Percentiles rank a stretch among this genome's conserved stretches.
Evolutionary conservation across 2,113 vertebrate genomes (phyloP).

Genomic region (Haplotaxodon microlepis): DNA sequence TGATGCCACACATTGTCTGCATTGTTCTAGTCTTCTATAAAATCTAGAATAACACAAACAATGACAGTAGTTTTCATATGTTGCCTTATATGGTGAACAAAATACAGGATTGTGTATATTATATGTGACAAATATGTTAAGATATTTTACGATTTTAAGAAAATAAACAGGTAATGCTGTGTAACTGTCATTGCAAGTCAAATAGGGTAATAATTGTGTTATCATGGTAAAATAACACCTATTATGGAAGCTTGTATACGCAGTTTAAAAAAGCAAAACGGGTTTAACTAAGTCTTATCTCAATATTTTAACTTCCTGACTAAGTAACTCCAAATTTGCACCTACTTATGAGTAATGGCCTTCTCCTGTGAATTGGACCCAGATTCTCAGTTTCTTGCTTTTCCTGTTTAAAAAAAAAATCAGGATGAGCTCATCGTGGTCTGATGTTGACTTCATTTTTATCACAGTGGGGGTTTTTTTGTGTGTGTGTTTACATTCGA

Average conservation of each 20-base stretch:
- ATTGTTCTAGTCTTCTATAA: neutral
- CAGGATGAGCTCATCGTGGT: neutral
- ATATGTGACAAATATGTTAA: neutral
- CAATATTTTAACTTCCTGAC: neutral
- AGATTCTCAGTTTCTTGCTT: neutral
- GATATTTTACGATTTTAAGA: neutral
- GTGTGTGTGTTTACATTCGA: fast-evolving
- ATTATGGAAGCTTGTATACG: neutral
- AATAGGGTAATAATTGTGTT: neutral
- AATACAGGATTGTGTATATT: neutral
- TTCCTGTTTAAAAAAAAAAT: neutral
- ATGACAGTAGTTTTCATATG: neutral
- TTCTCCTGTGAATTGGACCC: neutral
- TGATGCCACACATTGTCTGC: neutral
- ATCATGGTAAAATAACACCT: neutral
- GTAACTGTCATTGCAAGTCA: neutral
- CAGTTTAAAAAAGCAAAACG: fast-evolving
- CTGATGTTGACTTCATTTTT: neutral
- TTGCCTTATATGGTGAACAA: neutral
- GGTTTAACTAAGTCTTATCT: neutral
- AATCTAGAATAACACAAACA: neutral
- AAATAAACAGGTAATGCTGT: neutral
- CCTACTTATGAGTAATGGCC: neutral
- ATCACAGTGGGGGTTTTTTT: fast-evolving
- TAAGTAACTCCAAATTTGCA: neutral